Conservation (phyloP, 1,140 invertebrate genomes). For the Drosophila albomicans region DNA sequence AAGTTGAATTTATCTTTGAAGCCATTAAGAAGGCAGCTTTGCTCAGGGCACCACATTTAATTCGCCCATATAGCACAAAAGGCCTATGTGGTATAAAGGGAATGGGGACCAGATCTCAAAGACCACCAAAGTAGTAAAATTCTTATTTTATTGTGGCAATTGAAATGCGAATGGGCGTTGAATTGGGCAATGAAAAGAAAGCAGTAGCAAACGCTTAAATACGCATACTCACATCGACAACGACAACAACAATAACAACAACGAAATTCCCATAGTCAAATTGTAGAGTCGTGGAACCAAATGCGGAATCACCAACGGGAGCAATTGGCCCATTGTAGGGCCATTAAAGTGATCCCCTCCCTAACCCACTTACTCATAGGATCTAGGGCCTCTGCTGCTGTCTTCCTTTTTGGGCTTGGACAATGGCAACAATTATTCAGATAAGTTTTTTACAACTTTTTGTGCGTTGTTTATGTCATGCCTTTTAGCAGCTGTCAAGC, state of each 20-base stretch:
- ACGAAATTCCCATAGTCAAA: constrained; percentile 26
- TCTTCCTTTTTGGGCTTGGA: constrained; percentile 9
- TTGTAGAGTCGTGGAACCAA: constrained; percentile 15
- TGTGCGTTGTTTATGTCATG: constrained; percentile 40
- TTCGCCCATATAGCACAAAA: constrained; percentile 48
- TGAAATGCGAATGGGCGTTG: constrained; percentile 81
- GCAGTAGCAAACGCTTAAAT: constrained; percentile 36
- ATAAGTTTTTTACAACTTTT: constrained; percentile 64
- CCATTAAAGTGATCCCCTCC: constrained; percentile 42
- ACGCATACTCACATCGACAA: constrained; percentile 36
- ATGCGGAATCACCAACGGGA: constrained; percentile 22
- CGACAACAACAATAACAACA: too few species aligned
- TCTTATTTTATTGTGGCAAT: constrained; percentile 78
- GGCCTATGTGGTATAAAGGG: constrained; percentile 23
- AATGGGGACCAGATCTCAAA: constrained; percentile 15
- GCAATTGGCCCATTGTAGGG: constrained; percentile 55
- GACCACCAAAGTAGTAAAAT: constrained; percentile 73
- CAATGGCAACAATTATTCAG: constrained; percentile 74
- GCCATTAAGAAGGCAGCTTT: constrained; percentile 29
- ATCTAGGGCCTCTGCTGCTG: constrained; percentile 25
- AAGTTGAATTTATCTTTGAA: constrained; percentile 45
- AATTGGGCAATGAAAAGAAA: constrained; percentile 76
- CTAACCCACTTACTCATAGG: too few species aligned
- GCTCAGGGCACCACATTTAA: constrained; percentile 57
- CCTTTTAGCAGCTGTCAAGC: constrained; percentile 50